A percentile compares a stretch with the other conserved stretches of the same genome.
Evolutionary conservation across 1,140 invertebrate genomes (phyloP).

Genomic region (Drosophila lacertosa): DNA sequence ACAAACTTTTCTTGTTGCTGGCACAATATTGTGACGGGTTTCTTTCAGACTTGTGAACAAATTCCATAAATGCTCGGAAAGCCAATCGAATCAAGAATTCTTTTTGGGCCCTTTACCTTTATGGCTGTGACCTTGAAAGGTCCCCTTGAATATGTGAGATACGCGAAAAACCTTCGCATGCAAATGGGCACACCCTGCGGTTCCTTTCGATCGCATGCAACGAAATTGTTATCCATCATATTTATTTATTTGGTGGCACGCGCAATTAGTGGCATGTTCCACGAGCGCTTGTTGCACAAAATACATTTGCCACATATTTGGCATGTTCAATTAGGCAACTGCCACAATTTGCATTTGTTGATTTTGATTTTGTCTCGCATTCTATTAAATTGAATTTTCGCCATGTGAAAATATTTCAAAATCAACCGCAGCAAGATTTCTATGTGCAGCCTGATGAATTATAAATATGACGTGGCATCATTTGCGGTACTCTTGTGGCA

Average conservation of each 20-base stretch:
- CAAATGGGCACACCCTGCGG: slow-evolving; percentile 25
- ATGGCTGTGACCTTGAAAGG: background rate
- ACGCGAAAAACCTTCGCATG: background rate
- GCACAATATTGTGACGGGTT: background rate
- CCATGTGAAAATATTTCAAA: background rate
- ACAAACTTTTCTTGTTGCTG: slow-evolving; percentile 12
- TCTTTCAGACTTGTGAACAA: background rate
- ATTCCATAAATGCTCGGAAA: background rate
- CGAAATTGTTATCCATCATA: slow-evolving; percentile 9
- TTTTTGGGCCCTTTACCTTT: background rate
- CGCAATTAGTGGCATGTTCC: slow-evolving; percentile 47
- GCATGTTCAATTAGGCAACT: slow-evolving; percentile 9
- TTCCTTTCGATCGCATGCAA: slow-evolving; percentile 1
- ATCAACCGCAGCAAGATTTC: background rate
- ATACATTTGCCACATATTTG: slow-evolving; percentile 38
- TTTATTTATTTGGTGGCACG: background rate
- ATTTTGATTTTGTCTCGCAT: background rate
- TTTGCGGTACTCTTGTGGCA: slow-evolving; percentile 2
- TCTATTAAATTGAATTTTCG: slow-evolving; percentile 1
- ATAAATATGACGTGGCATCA: slow-evolving; percentile 14
- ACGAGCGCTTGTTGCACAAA: slow-evolving; percentile 28
- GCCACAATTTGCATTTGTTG: slow-evolving; percentile 18
- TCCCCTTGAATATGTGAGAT: background rate
- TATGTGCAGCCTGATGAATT: slow-evolving; percentile 7
- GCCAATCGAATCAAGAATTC: slow-evolving; percentile 2